A percentile compares a stretch with the other conserved stretches of the same genome.
phyloP scores from a whole-genome alignment of 2,888 invertebrate genomes.

The Orgyia antiqua region DNA sequence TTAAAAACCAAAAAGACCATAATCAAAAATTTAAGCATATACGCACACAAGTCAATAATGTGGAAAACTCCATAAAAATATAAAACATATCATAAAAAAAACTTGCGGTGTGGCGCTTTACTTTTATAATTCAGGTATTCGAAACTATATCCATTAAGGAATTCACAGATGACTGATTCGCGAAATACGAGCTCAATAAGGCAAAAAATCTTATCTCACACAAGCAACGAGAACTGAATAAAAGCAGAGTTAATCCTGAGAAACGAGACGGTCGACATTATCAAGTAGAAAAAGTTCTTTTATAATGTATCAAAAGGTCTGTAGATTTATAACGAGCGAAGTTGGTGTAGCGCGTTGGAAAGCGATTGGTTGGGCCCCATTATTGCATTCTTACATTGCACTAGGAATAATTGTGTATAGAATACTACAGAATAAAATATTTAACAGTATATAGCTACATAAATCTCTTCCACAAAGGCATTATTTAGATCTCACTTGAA shows the following conservation, averaged over 20 bases:
- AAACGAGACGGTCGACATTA: conserved; percentile 16
- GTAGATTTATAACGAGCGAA: conserved; percentile 25
- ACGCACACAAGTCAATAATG: no score
- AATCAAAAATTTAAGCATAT: no score
- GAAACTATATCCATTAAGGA: conserved; percentile 10
- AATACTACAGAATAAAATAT: no score
- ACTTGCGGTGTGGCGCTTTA: conserved; percentile 6
- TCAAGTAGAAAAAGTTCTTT: conserved; percentile 20
- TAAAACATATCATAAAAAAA: no score
- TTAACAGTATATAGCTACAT: no score
- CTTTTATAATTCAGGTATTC: conserved; percentile 11
- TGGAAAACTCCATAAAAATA: no score
- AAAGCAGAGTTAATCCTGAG: conserved; percentile 17
- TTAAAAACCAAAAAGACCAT: no score
- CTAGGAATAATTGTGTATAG: no score
- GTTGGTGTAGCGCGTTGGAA: conserved; percentile 15
- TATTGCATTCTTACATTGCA: conserved; percentile 20
- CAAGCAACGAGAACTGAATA: conserved; percentile 14
- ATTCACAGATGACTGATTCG: conserved; percentile 17
- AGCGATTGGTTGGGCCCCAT: conserved; percentile 12
- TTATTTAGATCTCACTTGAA: no score
- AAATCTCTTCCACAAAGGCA: no score
- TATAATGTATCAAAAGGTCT: conserved; percentile 19
- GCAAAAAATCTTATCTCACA: conserved; percentile 13
- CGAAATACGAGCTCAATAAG: conserved; percentile 16